Evolutionary conservation across 2,113 vertebrate genomes (phyloP), one percentile per base, ranked within the genome.

Genomic region (Ornithorhynchus anatinus): DNA sequence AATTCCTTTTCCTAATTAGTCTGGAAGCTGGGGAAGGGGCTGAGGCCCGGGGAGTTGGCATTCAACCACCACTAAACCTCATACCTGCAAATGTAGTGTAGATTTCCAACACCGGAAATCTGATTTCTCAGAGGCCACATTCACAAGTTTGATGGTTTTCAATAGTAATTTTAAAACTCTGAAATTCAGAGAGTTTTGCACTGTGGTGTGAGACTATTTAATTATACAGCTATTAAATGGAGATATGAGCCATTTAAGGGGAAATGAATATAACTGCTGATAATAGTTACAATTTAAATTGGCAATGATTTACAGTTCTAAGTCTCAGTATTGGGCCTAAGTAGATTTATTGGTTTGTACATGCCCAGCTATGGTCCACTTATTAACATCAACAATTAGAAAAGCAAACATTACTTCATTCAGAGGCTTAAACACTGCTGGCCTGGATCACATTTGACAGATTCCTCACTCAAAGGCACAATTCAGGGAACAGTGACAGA

Each of bases 221-320:
- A 11, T 32, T 54, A 27, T 22, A 58, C 5, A 4, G 8, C 0
- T 15, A 59, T 38, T 32, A 20, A 4, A 23, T 22, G 1, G 1
- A 6, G 8, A 4, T 10, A 6, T n/a, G 45, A 38, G 48, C n/a
- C n/a, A n/a, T n/a, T n/a, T n/a, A n/a, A n/a, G n/a, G n/a, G n/a
- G n/a, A n/a, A n/a, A n/a, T n/a, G n/a, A n/a, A n/a, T n/a, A n/a
- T n/a, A n/a, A 8, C 27, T 37, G 10, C 2, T n/a, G 6, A 17
- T 54, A 57, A 70, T 31, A 56, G 39, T n/a, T 57, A 48, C 43
- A 71, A 68, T 3, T 20, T 12, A 72, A 72, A 70, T 19, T 17
- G 31, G 7, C 33, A 52, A 29, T 32, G 25, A 52, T 47, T 64
- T 40, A 8, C 10, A 65, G 10, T 8, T 17, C 25, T 59, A 40